Evolutionary conservation across 1,140 invertebrate species (phyloP), one percentile per base, ranked within the genome.

Genomic region (Drosophila leontia): DNA sequence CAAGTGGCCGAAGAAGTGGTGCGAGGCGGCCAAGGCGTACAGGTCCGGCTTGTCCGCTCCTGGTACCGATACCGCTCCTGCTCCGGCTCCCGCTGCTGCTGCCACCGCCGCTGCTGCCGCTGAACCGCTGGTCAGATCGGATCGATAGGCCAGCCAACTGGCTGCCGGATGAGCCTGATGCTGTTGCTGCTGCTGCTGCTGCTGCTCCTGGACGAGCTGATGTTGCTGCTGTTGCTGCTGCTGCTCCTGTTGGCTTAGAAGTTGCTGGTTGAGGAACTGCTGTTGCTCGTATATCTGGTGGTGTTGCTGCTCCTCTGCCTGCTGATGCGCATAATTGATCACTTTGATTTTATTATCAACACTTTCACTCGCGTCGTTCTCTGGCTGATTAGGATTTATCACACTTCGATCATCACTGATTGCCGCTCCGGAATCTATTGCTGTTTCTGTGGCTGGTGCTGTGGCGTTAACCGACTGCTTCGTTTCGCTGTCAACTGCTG

Each of bases 401-500:
- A 69, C 88, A 78, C 75, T 77, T 23, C 34, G 55, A 68, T 50
- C 75, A n/a, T 59, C 67, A 32, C 44, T 41, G 64, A 55, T 74
- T 45, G 55, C 34, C 42, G 39, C 3, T 45, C 34, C 55, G 68
- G 60, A 50, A 44, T 48, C 19, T 41, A 47, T 15, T 61, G 67
- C 39, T 48, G 76, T 58, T 60, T 11, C 51, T 63, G 41, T 47
- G 19, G 58, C 51, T 57, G 23, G 62, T 48, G 60, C 70, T 80
- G 70, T 82, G 75, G 59, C 77, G 68, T 75, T 60, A 75, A 91
- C 87, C 75, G 87, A 71, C 87, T 91, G 90, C 74, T 86, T 91
- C 65, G 91, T 83, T 86, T 92, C 91, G 80, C 83, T 92, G 84
- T 77, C 84, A 92, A 92, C 81, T 92, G 91, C 90, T 79, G 82